These are phyloP conservation scores for Xiphorhynchus erythropygius DNA, from an alignment of 2,797 vertebrate species.

Conservation along the genomic window DNA sequence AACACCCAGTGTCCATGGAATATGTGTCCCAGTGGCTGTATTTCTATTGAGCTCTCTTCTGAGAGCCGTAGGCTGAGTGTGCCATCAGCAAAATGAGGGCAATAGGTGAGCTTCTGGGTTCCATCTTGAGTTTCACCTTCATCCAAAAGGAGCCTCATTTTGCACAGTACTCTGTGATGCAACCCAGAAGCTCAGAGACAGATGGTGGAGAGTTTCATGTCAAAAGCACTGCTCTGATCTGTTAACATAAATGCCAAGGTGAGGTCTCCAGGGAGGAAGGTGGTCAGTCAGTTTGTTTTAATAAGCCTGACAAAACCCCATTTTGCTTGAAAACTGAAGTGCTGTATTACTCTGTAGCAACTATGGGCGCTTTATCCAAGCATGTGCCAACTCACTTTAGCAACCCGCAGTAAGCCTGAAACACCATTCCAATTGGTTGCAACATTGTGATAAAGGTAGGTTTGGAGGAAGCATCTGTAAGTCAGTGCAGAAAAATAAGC, in stretches of 20 bases:
- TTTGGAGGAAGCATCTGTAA: not conserved
- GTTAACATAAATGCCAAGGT: not conserved
- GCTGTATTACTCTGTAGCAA: not conserved
- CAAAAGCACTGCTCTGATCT: not conserved
- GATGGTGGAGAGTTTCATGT: not conserved
- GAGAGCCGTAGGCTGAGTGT: not conserved
- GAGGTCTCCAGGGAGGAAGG: not conserved
- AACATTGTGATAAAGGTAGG: too few species aligned
- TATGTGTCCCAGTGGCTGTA: not conserved
- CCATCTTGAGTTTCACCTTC: not conserved
- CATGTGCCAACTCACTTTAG: not conserved
- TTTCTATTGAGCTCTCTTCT: not conserved
- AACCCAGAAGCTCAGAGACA: not conserved
- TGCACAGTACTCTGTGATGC: not conserved
- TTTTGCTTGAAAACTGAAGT: not conserved
- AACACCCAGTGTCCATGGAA: accelerated
- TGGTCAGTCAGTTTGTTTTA: not conserved
- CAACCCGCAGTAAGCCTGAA: not conserved
- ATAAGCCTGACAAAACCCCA: not conserved
- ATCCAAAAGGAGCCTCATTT: not conserved
- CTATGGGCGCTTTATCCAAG: not conserved
- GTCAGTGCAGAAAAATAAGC: not conserved
- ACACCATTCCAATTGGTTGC: not conserved
- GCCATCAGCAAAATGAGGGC: not conserved
- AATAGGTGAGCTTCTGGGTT: not conserved